Conservation (phyloP, 2,797 vertebrate genomes). For the Tarsius wallacei region DNA sequence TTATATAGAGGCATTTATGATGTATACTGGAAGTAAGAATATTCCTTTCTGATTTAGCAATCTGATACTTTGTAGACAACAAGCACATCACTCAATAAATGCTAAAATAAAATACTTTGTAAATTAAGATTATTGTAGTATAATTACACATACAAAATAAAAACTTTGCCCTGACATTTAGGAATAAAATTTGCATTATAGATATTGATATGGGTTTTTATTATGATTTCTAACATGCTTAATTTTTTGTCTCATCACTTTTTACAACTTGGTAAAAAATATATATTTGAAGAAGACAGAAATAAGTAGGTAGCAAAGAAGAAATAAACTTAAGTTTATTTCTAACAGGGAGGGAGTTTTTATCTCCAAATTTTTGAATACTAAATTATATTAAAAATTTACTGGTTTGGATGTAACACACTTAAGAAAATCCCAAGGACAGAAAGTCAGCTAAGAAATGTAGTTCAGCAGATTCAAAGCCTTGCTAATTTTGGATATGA, state of each 20-base stretch:
- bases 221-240: conserved; percentile 13
- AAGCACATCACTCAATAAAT: conserved; percentile 19
- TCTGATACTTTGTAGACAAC: conserved; percentile 15
- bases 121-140: conserved; percentile 60
- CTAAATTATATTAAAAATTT: conserved; percentile 43
- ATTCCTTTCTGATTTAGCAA: conserved; percentile 42
- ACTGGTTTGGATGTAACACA: conserved; percentile 57
- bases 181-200: conserved; percentile 56
- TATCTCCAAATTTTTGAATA: conserved; percentile 20
- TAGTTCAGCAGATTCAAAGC: conserved; percentile 27
- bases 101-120: conserved; percentile 45
- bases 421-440: conserved; percentile 67
- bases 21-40: conserved; percentile 34
- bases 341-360: neutral
- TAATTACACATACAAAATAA: conserved; percentile 31
- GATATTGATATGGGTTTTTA: neutral
- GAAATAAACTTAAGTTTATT: neutral
- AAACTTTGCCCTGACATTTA: conserved; percentile 43
- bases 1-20: neutral
- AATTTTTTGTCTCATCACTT: neutral
- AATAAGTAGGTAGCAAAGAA: conserved; percentile 22
- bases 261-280: conserved; percentile 46
- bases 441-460: conserved; percentile 58
- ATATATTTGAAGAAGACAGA: conserved; percentile 19
- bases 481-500: conserved; percentile 70